These are phyloP conservation scores for Avahi laniger DNA, from an alignment of 2,797 vertebrate genomes.

Conservation along the genomic window DNA sequence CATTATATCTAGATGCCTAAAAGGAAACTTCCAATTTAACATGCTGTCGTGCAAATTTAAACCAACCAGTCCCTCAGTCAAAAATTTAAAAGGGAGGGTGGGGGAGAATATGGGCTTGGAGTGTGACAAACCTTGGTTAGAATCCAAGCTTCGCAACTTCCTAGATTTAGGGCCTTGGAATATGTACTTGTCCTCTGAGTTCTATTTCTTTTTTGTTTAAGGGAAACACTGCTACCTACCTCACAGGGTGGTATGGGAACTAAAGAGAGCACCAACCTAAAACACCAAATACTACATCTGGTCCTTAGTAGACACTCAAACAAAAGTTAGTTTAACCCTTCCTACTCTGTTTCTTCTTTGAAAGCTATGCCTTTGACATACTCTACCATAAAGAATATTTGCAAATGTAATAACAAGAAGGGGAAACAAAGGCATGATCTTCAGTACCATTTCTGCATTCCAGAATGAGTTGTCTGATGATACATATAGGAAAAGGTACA, in stretches of 20 bases:
- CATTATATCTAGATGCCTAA: not conserved
- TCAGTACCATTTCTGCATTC: slow-evolving; percentile 15
- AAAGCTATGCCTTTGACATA: not conserved
- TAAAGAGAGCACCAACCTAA: slow-evolving; percentile 7
- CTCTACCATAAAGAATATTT: not conserved
- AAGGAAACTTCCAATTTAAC: slow-evolving; percentile 14
- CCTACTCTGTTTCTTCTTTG: not conserved
- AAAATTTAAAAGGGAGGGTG: not conserved
- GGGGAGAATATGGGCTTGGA: not conserved
- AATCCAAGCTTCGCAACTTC: slow-evolving; percentile 7
- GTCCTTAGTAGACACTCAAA: not conserved
- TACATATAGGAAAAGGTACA: not conserved
- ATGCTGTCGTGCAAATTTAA: slow-evolving; percentile 6
- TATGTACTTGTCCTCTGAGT: not conserved
- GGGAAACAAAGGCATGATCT: not conserved
- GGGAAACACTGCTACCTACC: not conserved
- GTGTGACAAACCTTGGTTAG: not conserved
- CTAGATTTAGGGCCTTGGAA: not conserved
- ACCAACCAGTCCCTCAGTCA: not conserved
- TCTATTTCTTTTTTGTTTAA: slow-evolving; percentile 11
- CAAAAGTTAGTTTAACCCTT: not conserved
- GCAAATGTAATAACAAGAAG: not conserved
- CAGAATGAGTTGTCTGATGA: not conserved
- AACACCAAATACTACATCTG: not conserved
- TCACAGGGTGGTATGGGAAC: not conserved